These are phyloP conservation scores for Battus philenor DNA, from an alignment of 1,140 invertebrate species.

Conservation along the genomic window DNA sequence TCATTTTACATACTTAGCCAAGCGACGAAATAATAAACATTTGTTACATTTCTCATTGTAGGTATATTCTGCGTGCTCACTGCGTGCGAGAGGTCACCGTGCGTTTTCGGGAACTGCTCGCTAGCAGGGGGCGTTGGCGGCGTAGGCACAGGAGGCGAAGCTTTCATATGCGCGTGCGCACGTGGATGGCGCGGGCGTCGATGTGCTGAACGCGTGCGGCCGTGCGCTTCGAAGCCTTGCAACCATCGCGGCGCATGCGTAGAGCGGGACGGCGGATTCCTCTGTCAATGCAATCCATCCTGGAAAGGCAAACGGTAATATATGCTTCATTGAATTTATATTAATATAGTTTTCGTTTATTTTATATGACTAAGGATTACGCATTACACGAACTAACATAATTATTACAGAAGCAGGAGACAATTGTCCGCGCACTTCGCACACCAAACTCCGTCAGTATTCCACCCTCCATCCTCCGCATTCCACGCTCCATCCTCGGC, in stretches of 20 bases:
- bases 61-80: slow-evolving; percentile 83
- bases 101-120: slow-evolving; percentile 82
- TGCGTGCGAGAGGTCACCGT: slow-evolving; percentile 83
- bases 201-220: slow-evolving; percentile 80
- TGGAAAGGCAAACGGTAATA: slow-evolving; percentile 78
- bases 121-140: slow-evolving; percentile 35
- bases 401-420: no score
- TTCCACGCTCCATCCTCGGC: no score
- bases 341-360: no score
- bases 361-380: no score
- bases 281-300: slow-evolving; percentile 84
- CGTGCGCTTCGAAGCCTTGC: slow-evolving; percentile 83
- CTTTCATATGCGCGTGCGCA: slow-evolving; percentile 77
- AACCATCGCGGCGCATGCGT: slow-evolving; percentile 82
- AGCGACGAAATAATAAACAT: neutral
- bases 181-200: slow-evolving; percentile 79
- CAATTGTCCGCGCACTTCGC: no score
- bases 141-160: slow-evolving; percentile 26
- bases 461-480: no score
- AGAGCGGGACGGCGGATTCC: slow-evolving; percentile 78
- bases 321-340: no score
- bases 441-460: no score
- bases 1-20: neutral
- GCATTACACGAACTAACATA: no score
- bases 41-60: slow-evolving; percentile 30